Percentiles rank a stretch among this genome's conserved stretches.
phyloP scores from a whole-genome alignment of 2,888 invertebrate species.

The Macrophya annulata region DNA sequence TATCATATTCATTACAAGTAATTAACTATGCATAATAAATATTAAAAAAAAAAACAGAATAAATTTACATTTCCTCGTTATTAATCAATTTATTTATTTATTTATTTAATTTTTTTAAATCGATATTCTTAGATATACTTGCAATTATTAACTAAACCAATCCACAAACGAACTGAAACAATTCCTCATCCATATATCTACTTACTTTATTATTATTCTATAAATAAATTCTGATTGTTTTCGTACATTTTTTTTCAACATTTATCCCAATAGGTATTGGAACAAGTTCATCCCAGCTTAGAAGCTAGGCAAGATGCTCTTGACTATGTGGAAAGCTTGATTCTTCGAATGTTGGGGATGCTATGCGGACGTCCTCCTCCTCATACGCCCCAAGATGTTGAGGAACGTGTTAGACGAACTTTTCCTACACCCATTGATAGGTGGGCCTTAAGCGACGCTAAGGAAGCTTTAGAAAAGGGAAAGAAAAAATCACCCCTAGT shows the following conservation, averaged over 20 bases:
- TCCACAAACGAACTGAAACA: neutral
- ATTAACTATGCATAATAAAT: neutral
- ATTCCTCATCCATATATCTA: neutral
- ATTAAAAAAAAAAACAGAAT: neutral
- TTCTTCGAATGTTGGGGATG: conserved; percentile 93
- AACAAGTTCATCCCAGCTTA: conserved; percentile 94
- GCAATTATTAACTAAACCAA: neutral
- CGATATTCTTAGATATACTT: neutral
- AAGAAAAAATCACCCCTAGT: conserved; percentile 88
- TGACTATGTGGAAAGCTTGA: conserved; percentile 95
- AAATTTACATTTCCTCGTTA: neutral
- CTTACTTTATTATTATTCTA: neutral
- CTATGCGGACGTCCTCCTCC: conserved; percentile 93
- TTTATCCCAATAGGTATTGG: conserved; percentile 86
- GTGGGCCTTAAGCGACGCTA: conserved; percentile 96
- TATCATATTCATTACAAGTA: neutral
- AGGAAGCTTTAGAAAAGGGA: conserved; percentile 90
- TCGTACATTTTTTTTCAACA: conserved; percentile 51
- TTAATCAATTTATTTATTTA: neutral
- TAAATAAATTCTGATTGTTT: neutral
- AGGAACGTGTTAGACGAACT: conserved; percentile 93
- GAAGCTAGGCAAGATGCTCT: conserved; percentile 94
- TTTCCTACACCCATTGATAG: conserved; percentile 97
- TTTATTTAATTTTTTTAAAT: neutral
- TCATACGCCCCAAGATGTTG: conserved; percentile 92